Base-by-base conservation (phyloP, 2,888 invertebrate genomes). In the Pegoplata infirma region DNA sequence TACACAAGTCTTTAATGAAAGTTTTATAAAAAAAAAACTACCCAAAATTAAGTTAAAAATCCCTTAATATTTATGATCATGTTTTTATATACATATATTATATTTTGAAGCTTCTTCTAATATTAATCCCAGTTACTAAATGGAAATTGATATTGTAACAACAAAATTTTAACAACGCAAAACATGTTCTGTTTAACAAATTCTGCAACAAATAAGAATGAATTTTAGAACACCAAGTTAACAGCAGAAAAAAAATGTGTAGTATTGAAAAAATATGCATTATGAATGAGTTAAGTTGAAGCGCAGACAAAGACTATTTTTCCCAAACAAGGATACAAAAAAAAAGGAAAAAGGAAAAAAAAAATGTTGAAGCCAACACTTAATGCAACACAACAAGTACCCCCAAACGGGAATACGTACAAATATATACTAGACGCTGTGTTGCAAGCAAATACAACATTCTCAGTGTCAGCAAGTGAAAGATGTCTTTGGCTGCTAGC, bases 401-500 rank as follows among this genome's bases (percentile, higher is more conserved):
- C 59, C 64, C 66, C 53, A 79, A 79, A 79, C 66, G 51, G 49
- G 23, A 25, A 58, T n/a, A n/a, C n/a, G n/a, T n/a, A n/a, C n/a
- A n/a, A n/a, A n/a, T n/a, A n/a, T n/a, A n/a, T n/a, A n/a, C n/a
- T n/a, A n/a, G n/a, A 56, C n/a, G 12, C 23, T 14, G 16, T 32
- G 10, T 16, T 28, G 14, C 8, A n/a, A 2, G 14, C 19, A 58
- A 14, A 53, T 78, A 68, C 58, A 64, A 73, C 78, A 66, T 69
- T 74, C 74, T 53, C 64, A 69, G 73, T 78, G 74, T 69, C 74
- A 74, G 69, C 64, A 59, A 69, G 59, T 74, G 78, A 78, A 74
- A 66, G 59, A 78, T 78, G 78, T 74, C 69, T 78, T 66, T 74
- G 69, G 72, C 78, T 78, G 74, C 59, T 66, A 73, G 78, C 74